Conservation (phyloP, 2,113 vertebrate species). For the Amazona guildingii region DNA sequence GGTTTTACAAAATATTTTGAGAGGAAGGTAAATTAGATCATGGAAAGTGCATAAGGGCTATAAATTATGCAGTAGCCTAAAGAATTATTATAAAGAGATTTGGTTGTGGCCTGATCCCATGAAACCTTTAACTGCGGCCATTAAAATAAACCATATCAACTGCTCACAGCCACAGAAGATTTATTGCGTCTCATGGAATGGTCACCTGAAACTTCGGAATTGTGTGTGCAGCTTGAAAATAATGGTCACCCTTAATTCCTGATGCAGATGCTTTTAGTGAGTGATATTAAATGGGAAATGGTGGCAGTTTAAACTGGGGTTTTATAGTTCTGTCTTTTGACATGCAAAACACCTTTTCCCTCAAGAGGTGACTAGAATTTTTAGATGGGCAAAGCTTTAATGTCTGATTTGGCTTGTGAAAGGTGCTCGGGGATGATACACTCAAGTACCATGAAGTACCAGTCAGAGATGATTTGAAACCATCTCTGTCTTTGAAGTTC, state of each 20-base stretch:
- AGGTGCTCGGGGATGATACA: neutral
- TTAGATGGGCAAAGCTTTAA: neutral
- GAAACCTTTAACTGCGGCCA: constrained; percentile 66
- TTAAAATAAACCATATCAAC: constrained; percentile 67
- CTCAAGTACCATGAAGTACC: neutral
- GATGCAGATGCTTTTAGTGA: constrained; percentile 36
- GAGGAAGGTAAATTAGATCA: constrained; percentile 78
- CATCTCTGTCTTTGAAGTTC: neutral
- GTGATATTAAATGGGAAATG: neutral
- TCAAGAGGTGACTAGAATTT: neutral
- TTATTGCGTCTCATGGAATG: neutral
- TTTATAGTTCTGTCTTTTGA: constrained; percentile 21
- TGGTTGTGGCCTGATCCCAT: constrained; percentile 66
- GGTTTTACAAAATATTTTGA: constrained; percentile 78
- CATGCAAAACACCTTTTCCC: constrained; percentile 15
- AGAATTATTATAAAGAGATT: constrained; percentile 77
- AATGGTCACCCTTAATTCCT: neutral
- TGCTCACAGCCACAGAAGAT: constrained; percentile 15
- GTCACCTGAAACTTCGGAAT: constrained; percentile 17
- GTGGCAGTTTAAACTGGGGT: neutral
- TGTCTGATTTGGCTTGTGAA: neutral
- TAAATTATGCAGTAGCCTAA: constrained; percentile 76
- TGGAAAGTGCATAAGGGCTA: constrained; percentile 75
- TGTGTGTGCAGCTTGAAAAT: neutral
- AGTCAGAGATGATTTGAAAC: neutral